These are phyloP conservation scores for Galaxias olidus DNA, from an alignment of 2,797 vertebrate species.

Conservation along the genomic window DNA sequence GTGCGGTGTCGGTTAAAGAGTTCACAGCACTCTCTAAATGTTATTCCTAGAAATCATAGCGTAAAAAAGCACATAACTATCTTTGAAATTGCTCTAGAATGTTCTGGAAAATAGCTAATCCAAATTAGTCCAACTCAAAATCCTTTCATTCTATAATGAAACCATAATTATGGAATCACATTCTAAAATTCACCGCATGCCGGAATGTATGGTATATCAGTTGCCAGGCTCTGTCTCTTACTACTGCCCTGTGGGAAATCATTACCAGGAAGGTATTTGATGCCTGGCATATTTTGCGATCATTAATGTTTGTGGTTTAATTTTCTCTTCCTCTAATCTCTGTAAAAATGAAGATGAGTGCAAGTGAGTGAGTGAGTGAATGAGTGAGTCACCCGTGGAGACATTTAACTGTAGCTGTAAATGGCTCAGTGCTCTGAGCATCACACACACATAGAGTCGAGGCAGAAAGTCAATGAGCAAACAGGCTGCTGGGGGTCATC, in stretches of 20 bases:
- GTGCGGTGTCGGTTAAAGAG: neutral
- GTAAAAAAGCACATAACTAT: no score
- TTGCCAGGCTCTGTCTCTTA: constrained; percentile 8
- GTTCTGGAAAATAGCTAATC: no score
- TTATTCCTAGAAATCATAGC: no score
- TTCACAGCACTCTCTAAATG: neutral
- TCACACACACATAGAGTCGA: constrained; percentile 3
- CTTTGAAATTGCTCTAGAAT: no score
- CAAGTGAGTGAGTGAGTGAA: neutral
- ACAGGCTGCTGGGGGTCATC: constrained; percentile 13
- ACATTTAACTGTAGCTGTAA: constrained; percentile 7
- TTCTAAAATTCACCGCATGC: no score
- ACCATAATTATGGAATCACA: no score
- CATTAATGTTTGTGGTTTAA: constrained; percentile 56
- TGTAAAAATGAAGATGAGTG: constrained; percentile 51
- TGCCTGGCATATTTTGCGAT: constrained; percentile 41
- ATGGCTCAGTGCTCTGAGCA: constrained; percentile 1
- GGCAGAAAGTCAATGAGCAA: constrained; percentile 1
- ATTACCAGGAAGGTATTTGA: constrained; percentile 53
- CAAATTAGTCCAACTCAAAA: no score
- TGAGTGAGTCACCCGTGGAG: neutral
- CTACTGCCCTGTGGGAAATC: constrained; percentile 47
- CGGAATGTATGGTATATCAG: neutral
- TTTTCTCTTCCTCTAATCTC: constrained; percentile 55
- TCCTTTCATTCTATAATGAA: no score